Evolutionary conservation across 1,140 invertebrate species (phyloP).

Genomic region (Drosophila lacteicornis): DNA sequence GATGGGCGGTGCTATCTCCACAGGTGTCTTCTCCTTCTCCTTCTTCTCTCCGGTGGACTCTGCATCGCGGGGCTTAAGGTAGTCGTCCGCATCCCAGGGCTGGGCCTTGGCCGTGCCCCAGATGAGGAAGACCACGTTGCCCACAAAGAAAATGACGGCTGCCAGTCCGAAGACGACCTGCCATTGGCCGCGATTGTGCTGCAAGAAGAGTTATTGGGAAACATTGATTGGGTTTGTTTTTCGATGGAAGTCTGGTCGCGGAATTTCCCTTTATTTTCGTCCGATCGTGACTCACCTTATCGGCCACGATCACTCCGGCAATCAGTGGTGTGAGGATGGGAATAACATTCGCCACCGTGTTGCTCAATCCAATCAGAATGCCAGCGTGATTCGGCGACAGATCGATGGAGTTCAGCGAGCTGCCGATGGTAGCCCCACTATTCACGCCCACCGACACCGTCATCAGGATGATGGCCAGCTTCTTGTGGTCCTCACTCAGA

Average conservation of each 20-base stretch:
- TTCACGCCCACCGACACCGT: slow-evolving; percentile 91
- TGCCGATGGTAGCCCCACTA: slow-evolving; percentile 90
- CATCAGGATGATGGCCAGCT: slow-evolving; percentile 87
- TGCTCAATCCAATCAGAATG: slow-evolving; percentile 89
- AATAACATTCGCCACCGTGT: slow-evolving; percentile 90
- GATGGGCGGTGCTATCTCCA: slow-evolving; percentile 51
- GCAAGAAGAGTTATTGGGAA: slow-evolving; percentile 47
- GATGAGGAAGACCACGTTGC: slow-evolving; percentile 89
- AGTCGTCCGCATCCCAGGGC: slow-evolving; percentile 88
- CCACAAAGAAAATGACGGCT: slow-evolving; percentile 88
- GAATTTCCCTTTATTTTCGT: slow-evolving; percentile 18
- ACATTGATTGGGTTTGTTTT: slow-evolving; percentile 14
- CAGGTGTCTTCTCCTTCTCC: not conserved
- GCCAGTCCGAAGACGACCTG: slow-evolving; percentile 91
- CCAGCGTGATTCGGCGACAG: slow-evolving; percentile 92
- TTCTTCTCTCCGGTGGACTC: slow-evolving; percentile 23
- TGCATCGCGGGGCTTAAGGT: slow-evolving; percentile 56
- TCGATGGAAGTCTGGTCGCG: not conserved
- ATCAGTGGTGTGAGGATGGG: slow-evolving; percentile 90
- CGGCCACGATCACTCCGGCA: slow-evolving; percentile 88
- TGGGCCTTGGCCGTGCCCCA: slow-evolving; percentile 88
- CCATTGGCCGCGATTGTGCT: slow-evolving; percentile 88
- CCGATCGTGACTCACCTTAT: slow-evolving; percentile 86
- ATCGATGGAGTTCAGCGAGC: slow-evolving; percentile 89
- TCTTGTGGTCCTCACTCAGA: slow-evolving; percentile 85